These are phyloP conservation scores for Catharus ustulatus DNA, from an alignment of 2,797 vertebrate genomes.

Conservation along the genomic window DNA sequence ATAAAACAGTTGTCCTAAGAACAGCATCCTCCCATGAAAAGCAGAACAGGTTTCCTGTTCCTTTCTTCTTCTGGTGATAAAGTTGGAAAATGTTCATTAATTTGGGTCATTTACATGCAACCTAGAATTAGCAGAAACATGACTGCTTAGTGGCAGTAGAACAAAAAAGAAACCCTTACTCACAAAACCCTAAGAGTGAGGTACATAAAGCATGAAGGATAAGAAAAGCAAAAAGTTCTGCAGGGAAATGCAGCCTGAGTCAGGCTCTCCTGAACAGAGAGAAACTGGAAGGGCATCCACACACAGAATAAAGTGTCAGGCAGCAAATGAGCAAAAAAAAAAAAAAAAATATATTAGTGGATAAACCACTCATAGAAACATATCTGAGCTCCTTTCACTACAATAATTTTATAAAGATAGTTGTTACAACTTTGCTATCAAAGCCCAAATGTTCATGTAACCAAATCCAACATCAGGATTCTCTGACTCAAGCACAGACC, in stretches of 20 bases:
- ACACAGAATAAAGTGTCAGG: not conserved
- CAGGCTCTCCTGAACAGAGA: not conserved
- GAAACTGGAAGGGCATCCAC: not conserved
- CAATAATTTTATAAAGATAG: not conserved
- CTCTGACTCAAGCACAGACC: not conserved
- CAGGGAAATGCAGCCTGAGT: not conserved
- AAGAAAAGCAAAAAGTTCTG: not conserved
- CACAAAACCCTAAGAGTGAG: not conserved
- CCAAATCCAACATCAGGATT: not conserved
- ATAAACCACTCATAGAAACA: not conserved
- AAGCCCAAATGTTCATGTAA: not conserved
- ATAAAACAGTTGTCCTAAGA: not conserved
- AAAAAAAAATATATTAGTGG: not conserved
- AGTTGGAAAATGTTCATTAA: not conserved
- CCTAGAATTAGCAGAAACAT: not conserved
- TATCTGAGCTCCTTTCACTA: not conserved
- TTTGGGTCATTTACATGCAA: not conserved
- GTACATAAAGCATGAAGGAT: not conserved
- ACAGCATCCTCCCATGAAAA: not conserved
- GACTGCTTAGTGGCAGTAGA: not conserved
- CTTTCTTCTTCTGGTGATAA: not conserved
- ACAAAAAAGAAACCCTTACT: not conserved
- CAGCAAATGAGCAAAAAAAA: fast-evolving
- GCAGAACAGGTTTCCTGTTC: not conserved
- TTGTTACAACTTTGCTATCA: not conserved